Evolutionary conservation across 2,797 vertebrate species (phyloP).

Genomic region (Pelobates cultripes): DNA sequence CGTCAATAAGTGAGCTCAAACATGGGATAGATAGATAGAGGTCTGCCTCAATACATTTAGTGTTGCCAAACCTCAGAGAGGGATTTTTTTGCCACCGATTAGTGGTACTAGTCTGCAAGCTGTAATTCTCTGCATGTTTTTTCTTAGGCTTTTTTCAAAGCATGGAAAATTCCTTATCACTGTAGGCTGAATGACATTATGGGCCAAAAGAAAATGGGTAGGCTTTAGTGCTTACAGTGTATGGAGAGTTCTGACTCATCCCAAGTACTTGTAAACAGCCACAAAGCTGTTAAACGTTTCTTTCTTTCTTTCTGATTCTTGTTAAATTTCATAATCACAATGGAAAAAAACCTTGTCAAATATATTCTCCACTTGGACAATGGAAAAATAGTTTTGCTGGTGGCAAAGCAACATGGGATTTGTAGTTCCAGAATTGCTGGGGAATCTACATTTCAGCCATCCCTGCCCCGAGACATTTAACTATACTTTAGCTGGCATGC

Average conservation of each 20-base stretch:
- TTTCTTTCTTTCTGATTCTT: conserved; percentile 15
- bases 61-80: no score
- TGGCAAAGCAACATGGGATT: no score
- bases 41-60: no score
- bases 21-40: no score
- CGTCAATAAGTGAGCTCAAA: no score
- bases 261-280: conserved; percentile 33
- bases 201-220: conserved; percentile 1
- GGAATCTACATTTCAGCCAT: not conserved
- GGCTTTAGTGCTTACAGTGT: conserved; percentile 15
- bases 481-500: conserved; percentile 16
- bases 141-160: not conserved
- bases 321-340: conserved; percentile 45
- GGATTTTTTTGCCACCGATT: no score
- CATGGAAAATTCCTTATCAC: conserved; percentile 51
- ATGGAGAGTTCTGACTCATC: conserved; percentile 28
- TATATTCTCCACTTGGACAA: conserved; percentile 38
- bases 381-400: not conserved
- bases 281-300: conserved; percentile 43
- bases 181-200: conserved; percentile 17
- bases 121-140: no score
- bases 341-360: conserved; percentile 12
- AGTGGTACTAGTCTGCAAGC: no score
- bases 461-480: conserved; percentile 31
- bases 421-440: no score